A percentile compares a stretch with the other conserved stretches of the same genome.
These are phyloP conservation scores for Eciton burchellii DNA, from an alignment of 1,140 invertebrate genomes.

Conservation along the genomic window DNA sequence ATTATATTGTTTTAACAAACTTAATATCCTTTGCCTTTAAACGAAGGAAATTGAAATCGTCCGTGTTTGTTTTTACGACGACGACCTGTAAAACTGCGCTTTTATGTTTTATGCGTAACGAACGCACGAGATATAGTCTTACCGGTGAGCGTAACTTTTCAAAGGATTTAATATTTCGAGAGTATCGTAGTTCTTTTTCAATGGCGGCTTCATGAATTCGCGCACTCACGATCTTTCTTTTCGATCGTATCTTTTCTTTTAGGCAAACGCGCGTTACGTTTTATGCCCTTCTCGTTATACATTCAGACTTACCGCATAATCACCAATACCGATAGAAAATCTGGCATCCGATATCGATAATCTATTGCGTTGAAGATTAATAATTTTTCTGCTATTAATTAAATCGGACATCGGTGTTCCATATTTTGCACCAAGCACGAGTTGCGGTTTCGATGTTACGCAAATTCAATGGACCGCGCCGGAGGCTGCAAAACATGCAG, in stretches of 20 bases:
- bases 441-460: conserved; percentile 25
- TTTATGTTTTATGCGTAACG: conserved; percentile 7
- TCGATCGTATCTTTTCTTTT: no score
- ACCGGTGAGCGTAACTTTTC: neutral
- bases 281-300: neutral
- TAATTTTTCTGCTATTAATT: conserved; percentile 35
- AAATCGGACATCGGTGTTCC: conserved; percentile 9
- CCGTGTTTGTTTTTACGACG: neutral
- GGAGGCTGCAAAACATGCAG: conserved; percentile 31
- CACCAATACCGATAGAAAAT: conserved; percentile 7
- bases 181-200: neutral
- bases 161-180: conserved; percentile 1
- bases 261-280: no score
- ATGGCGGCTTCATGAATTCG: neutral
- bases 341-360: conserved; percentile 24
- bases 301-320: neutral
- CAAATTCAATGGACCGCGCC: conserved; percentile 36
- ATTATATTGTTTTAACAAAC: conserved; percentile 14
- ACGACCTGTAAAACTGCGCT: neutral
- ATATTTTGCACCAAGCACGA: neutral
- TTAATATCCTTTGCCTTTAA: conserved; percentile 22
- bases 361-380: conserved; percentile 24
- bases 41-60: neutral
- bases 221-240: no score
- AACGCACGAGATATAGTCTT: neutral